phyloP scores from a whole-genome alignment of 1,140 invertebrate species.

The Ostrea edulis region DNA sequence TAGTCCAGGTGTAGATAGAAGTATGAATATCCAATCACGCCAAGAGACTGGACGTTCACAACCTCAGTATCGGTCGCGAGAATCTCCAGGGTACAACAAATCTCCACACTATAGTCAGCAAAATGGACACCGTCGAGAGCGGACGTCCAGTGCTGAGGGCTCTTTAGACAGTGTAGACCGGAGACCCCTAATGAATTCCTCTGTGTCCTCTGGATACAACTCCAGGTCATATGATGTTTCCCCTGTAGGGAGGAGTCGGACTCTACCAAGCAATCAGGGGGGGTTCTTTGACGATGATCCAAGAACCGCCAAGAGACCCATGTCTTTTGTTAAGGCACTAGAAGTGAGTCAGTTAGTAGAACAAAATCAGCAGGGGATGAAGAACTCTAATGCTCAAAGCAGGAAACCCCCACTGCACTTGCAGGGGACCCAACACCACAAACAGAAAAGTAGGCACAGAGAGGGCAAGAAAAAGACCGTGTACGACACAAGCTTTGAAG shows the following conservation, averaged over 20 bases:
- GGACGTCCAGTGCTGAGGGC: conserved; percentile 53
- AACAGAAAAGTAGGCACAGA: conserved; percentile 75
- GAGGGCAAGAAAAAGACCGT: conserved; percentile 90
- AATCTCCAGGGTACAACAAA: conserved; percentile 15
- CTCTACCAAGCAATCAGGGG: conserved; percentile 37
- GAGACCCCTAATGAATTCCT: conserved; percentile 33
- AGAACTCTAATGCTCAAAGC: background rate
- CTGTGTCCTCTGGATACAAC: conserved; percentile 42
- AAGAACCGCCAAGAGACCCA: conserved; percentile 83
- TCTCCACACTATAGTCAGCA: conserved; percentile 30
- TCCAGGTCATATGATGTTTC: conserved; percentile 52
- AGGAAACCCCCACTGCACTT: conserved; percentile 26
- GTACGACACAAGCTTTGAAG: conserved; percentile 98
- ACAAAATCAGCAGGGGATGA: conserved; percentile 43
- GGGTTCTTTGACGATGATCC: conserved; percentile 47
- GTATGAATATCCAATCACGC: conserved; percentile 38
- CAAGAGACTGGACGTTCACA: conserved; percentile 13
- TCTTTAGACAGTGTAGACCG: conserved; percentile 49
- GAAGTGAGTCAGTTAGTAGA: conserved; percentile 88
- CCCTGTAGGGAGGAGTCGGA: conserved; percentile 28
- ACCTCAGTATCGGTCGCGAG: conserved; percentile 5
- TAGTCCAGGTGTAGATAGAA: conserved; percentile 62
- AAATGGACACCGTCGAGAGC: conserved; percentile 47
- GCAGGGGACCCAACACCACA: conserved; percentile 42
- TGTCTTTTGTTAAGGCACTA: conserved; percentile 94